phyloP scores from a whole-genome alignment of 2,113 vertebrate genomes.

The Spizaetus ornatus region DNA sequence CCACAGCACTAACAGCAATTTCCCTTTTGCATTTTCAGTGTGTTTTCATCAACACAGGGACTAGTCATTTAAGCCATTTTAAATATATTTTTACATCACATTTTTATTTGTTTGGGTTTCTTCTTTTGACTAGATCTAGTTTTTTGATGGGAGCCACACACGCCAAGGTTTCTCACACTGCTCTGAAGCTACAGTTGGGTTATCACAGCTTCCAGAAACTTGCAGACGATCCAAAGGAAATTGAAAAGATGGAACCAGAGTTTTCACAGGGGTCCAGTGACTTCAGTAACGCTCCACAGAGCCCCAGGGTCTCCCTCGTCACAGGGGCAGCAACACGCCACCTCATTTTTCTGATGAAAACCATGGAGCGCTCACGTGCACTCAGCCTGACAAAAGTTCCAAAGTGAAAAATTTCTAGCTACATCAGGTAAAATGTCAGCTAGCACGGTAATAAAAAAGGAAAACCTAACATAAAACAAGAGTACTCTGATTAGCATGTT shows the following conservation, averaged over 20 bases:
- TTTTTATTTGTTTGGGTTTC: background rate
- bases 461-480: background rate
- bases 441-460: background rate
- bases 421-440: constrained; percentile 14
- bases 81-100: background rate
- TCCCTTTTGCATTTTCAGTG: background rate
- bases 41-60: background rate
- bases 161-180: background rate
- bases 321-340: background rate
- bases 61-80: background rate
- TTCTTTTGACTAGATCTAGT: background rate
- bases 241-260: background rate
- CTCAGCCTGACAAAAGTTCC: background rate
- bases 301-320: background rate
- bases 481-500: background rate
- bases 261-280: background rate
- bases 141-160: background rate
- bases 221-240: background rate
- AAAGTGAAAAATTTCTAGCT: background rate
- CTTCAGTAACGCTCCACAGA: background rate
- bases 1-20: background rate
- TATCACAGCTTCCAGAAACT: background rate
- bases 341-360: background rate
- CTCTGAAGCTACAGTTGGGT: background rate
- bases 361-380: background rate